Base-by-base conservation (phyloP, 2,113 vertebrate species). In the Acrocephalus arundinaceus region DNA sequence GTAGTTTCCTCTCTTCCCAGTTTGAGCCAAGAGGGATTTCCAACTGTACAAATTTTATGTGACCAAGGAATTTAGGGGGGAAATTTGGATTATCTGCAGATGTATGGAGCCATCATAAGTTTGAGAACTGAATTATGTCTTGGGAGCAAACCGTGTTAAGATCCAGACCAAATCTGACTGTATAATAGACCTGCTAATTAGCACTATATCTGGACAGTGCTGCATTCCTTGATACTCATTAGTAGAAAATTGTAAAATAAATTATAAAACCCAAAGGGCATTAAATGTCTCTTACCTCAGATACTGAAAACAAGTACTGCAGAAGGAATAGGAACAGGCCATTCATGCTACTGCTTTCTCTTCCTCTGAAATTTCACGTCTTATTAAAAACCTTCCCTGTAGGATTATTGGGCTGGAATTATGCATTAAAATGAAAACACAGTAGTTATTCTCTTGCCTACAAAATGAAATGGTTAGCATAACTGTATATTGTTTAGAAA, bases 301-400 rank as follows among this genome's bases (percentile, higher is more conserved):
- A 43, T 55, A 85, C 25, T 73, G 75, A 76, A 91, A 86, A 81
- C n/a, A 81, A 72, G 37, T 21, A 75, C 30, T 63, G 59, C 37
- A 72, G 71, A 71, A 94, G 78, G 88, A 91, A 71, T 51, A 81
- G 31, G 52, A 54, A 48, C 24, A 65, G 63, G 37, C 85, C 33
- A 83, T 86, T 93, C 89, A 52, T 81, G 91, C 59, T 87, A 23
- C 51, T 89, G 54, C 76, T 93, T 97, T 93, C n/a, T 66, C 57
- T 89, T 87, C 74, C 81, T 94, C 57, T 90, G 93, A 93, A 97
- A 95, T 86, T 78, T 85, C 79, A 67, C n/a, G 49, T 91, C 75
- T 87, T 96, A 95, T 87, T 96, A 97, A 96, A 96, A 94, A 74
- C 33, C 41, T 94, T 93, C 93, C 91, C 91, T 72, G 79, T 83